A percentile compares a stretch with the other conserved stretches of the same genome.
Evolutionary conservation across 35 echinoderm and acorn worm species (phyloP).

Genomic region (Diadema setosum): DNA sequence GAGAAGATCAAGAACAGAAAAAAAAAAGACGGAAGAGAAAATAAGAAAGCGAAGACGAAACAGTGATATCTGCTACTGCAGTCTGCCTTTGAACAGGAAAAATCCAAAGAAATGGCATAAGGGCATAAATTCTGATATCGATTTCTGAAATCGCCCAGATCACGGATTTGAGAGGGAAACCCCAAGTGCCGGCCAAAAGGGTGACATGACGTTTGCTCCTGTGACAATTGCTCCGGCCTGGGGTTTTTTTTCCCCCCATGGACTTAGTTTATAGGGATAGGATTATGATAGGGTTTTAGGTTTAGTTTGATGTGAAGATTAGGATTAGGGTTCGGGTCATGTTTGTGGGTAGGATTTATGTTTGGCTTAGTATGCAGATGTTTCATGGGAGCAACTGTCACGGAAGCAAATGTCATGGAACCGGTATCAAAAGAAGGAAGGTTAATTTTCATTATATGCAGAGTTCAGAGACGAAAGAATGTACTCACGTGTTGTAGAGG

Average conservation of each 20-base stretch:
- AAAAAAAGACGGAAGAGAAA: background rate
- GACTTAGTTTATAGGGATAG: too few species aligned
- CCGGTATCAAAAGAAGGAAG: background rate
- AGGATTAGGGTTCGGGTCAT: too few species aligned
- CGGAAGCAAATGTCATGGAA: background rate
- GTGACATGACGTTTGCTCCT: too few species aligned
- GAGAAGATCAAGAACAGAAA: background rate
- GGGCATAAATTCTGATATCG: background rate
- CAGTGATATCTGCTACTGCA: background rate
- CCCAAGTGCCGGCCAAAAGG: too few species aligned
- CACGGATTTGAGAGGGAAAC: too few species aligned
- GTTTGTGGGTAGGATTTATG: too few species aligned
- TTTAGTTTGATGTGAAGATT: too few species aligned
- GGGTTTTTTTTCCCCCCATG: too few species aligned
- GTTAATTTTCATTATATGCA: background rate
- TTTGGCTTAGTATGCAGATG: too few species aligned
- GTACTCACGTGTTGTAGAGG: constrained; percentile 84
- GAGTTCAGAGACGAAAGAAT: background rate
- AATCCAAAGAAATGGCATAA: background rate
- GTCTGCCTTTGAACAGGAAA: background rate
- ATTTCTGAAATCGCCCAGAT: background rate
- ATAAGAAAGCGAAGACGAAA: background rate
- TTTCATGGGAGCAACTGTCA: background rate
- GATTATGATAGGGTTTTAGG: too few species aligned
- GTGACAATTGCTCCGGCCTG: too few species aligned